Base-by-base conservation (phyloP, 2,888 invertebrate species). In the Platynereis dumerilii region DNA sequence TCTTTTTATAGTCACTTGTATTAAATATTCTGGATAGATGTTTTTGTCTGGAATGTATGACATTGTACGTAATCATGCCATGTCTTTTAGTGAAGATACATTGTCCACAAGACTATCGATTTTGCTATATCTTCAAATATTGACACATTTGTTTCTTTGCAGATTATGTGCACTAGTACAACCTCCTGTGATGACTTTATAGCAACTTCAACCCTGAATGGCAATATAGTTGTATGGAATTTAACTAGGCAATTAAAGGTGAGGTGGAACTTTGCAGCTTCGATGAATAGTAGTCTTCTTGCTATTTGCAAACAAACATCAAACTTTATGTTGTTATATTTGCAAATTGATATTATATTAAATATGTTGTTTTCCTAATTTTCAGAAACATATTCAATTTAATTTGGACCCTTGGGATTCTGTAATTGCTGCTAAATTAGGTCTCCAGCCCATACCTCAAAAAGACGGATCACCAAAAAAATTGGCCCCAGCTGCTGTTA, bases 211-310 rank as follows among this genome's bases (percentile, higher is more conserved):
- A 86, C 87, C 48, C 75, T 82, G 53, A 83, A 84, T 74, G 88
- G 88, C 54, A 83, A 84, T 68, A 88, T 95, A 71, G 91, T 90
- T 70, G 88, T 96, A 39, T 95, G 93, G 91, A 91, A 91, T 81
- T 90, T 93, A 67, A 90, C 90, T 70, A 90, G 91, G 64, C 91
- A 92, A 76, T 86, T 93, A 56, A 91, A 91, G 84, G 88, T 87
- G 79, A 72, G 60, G 20, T 28, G 22, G 15, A n/a, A n/a, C n/a
- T n/a, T n/a, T n/a, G n/a, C n/a, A n/a, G n/a, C n/a, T n/a, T n/a
- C n/a, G n/a, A n/a, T n/a, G n/a, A n/a, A n/a, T n/a, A n/a, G n/a
- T n/a, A n/a, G n/a, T n/a, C n/a, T n/a, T n/a, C n/a, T n/a, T n/a
- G n/a, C n/a, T n/a, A n/a, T n/a, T n/a, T n/a, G n/a, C n/a, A n/a